phyloP scores from a whole-genome alignment of 2,113 vertebrate species.

The Eurypyga helias region DNA sequence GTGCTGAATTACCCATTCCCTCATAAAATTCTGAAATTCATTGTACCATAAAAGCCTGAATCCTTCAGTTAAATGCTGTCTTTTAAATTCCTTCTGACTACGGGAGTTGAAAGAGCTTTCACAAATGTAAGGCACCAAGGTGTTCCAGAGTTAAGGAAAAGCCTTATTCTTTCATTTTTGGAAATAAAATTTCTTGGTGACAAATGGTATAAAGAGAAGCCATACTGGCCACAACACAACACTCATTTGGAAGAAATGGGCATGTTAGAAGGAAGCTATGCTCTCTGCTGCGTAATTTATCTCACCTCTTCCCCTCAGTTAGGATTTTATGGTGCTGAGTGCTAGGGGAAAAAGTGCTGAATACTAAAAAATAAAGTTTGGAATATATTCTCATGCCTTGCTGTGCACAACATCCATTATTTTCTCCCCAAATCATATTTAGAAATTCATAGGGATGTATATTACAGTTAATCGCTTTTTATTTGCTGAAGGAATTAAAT shows the following conservation, averaged over 20 bases:
- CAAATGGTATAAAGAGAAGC: background rate
- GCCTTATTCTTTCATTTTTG: background rate
- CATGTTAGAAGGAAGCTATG: background rate
- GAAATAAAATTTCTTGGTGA: constrained; percentile 23
- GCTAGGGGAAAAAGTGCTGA: background rate
- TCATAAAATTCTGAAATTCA: constrained; percentile 15
- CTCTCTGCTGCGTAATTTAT: background rate
- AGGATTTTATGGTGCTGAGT: background rate
- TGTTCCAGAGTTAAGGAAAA: background rate
- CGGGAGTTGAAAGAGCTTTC: background rate
- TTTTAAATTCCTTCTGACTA: constrained; percentile 48
- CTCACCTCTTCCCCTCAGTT: background rate
- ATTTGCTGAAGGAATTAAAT: background rate
- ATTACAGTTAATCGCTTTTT: background rate
- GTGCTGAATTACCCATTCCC: background rate
- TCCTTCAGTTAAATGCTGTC: constrained; percentile 32
- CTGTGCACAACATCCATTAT: background rate
- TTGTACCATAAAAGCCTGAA: background rate
- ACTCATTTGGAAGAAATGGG: background rate
- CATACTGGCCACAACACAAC: background rate
- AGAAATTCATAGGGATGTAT: background rate
- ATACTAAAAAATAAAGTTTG: background rate
- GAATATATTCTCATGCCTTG: background rate
- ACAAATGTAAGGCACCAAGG: constrained; percentile 6
- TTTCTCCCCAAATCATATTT: background rate